These are phyloP conservation scores for Melanostoma scalare DNA, from an alignment of 2,888 invertebrate species.

Conservation along the genomic window DNA sequence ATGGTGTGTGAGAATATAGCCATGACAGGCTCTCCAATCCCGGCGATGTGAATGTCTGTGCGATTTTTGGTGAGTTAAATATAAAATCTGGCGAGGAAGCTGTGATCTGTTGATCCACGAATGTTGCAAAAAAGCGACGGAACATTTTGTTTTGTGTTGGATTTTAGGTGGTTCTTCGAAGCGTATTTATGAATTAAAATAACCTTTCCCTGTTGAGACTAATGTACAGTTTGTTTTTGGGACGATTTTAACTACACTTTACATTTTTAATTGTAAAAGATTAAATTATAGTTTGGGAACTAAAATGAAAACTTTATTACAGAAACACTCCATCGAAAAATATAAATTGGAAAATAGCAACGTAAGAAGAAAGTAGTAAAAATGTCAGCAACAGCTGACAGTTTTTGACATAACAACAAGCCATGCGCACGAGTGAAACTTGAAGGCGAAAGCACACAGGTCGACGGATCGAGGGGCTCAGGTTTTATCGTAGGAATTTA, in stretches of 20 bases:
- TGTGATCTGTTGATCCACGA: slow-evolving; percentile 78
- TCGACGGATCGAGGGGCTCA: too few relatives aligned
- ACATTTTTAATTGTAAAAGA: slow-evolving; percentile 40
- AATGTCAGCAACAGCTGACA: too few relatives aligned
- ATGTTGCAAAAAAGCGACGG: slow-evolving; percentile 79
- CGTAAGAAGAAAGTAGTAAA: too few relatives aligned
- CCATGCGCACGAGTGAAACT: too few relatives aligned
- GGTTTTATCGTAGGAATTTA: too few relatives aligned
- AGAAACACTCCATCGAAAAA: too few relatives aligned
- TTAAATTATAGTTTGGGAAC: slow-evolving; percentile 1
- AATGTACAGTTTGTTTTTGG: background rate
- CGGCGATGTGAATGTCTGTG: slow-evolving; percentile 75
- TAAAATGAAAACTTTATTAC: too few relatives aligned
- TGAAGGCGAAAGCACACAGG: too few relatives aligned
- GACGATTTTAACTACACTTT: slow-evolving; percentile 13
- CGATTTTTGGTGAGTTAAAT: slow-evolving; percentile 75
- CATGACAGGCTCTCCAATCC: slow-evolving; percentile 85
- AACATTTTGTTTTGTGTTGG: slow-evolving; percentile 66
- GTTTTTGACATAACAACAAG: too few relatives aligned
- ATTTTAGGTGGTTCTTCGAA: slow-evolving; percentile 3
- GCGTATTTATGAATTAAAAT: slow-evolving; percentile 19
- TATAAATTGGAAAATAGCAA: too few relatives aligned
- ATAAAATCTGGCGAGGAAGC: slow-evolving; percentile 77
- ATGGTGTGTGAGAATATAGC: slow-evolving; percentile 86
- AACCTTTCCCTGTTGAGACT: background rate